Percentiles rank a stretch among this genome's conserved stretches.
phyloP scores from a whole-genome alignment of 2,113 vertebrate genomes.

The Mesitornis unicolor region DNA sequence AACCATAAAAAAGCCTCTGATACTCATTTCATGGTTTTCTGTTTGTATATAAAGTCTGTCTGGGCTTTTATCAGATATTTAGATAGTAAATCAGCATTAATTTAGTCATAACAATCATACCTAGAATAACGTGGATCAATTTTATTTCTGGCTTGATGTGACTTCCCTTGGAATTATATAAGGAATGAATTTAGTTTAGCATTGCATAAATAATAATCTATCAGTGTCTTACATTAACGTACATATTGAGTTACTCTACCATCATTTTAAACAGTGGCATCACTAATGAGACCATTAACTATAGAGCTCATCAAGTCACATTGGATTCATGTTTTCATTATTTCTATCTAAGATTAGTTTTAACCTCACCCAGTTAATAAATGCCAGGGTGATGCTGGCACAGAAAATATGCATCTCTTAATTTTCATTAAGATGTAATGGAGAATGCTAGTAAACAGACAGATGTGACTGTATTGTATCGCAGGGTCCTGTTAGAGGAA shows the following conservation, averaged over 20 bases:
- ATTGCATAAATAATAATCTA: slow-evolving; percentile 62
- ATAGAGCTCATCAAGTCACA: slow-evolving; percentile 27
- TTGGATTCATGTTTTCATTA: slow-evolving; percentile 59
- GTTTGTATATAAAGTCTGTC: neutral
- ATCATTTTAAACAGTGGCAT: slow-evolving; percentile 59
- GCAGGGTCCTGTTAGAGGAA: neutral
- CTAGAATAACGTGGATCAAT: neutral
- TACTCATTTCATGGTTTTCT: neutral
- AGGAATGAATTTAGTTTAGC: neutral
- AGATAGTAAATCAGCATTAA: neutral
- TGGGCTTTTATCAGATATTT: neutral
- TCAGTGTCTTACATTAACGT: slow-evolving; percentile 28
- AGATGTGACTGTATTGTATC: neutral
- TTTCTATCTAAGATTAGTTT: slow-evolving; percentile 49
- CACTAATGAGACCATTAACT: slow-evolving; percentile 66
- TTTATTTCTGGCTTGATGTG: neutral
- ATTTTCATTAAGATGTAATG: slow-evolving; percentile 1
- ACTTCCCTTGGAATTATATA: neutral
- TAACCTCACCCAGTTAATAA: slow-evolving; percentile 50
- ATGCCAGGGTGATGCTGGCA: neutral
- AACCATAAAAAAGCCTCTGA: neutral
- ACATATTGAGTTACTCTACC: slow-evolving; percentile 58
- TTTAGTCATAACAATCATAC: slow-evolving; percentile 28
- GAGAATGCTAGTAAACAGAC: neutral
- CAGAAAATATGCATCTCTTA: neutral